These are phyloP conservation scores for Lipotes vexillifer DNA, from an alignment of 2,113 vertebrate species.

Conservation along the genomic window DNA sequence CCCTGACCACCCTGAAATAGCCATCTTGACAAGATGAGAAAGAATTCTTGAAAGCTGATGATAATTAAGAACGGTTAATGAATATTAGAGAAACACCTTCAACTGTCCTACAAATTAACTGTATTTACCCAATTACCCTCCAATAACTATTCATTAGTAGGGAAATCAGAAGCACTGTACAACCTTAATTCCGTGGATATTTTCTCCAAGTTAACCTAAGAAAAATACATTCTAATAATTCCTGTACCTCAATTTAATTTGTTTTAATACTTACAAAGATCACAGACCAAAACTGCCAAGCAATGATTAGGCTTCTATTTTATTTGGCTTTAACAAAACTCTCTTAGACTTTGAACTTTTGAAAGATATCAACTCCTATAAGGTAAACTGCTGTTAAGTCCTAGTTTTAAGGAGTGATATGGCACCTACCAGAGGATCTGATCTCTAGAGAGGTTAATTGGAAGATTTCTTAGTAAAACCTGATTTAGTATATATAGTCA, in stretches of 20 bases:
- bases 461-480: conserved; percentile 17
- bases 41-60: not conserved
- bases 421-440: not conserved
- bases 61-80: not conserved
- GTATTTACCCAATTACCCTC: conserved; percentile 30
- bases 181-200: conserved; percentile 7
- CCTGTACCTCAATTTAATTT: conserved; percentile 14
- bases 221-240: conserved; percentile 26
- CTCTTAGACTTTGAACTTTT: conserved; percentile 41
- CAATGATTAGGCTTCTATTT: conserved; percentile 17
- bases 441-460: conserved; percentile 10
- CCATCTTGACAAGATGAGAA: not conserved
- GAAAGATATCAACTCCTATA: conserved; percentile 2
- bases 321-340: conserved; percentile 44
- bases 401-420: conserved; percentile 30
- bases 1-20: not conserved
- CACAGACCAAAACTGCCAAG: conserved; percentile 17
- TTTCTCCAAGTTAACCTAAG: conserved; percentile 13
- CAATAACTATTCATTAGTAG: conserved; percentile 7
- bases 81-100: not conserved
- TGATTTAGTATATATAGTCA: not conserved
- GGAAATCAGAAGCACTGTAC: conserved; percentile 23
- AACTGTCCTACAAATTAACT: not conserved
- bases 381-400: conserved; percentile 3
- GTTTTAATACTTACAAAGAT: conserved; percentile 27